A percentile compares a stretch with the other conserved stretches of the same genome.
Evolutionary conservation across 2,113 vertebrate species (phyloP).

Genomic region (Carassius carassius): DNA sequence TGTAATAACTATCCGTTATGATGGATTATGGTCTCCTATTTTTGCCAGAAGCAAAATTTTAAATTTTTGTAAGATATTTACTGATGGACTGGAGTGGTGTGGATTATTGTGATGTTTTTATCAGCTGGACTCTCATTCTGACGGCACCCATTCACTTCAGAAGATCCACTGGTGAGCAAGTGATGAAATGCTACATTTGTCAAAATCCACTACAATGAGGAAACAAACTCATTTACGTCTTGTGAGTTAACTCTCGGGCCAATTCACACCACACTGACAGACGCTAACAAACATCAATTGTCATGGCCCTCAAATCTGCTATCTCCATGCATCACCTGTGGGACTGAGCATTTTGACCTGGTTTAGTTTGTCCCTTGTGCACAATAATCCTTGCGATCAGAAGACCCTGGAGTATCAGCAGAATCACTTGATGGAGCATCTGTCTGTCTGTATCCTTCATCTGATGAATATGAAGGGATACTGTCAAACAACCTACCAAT

Average conservation of each 20-base stretch:
- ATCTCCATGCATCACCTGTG: background rate
- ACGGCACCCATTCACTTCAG: background rate
- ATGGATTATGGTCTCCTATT: too few species aligned
- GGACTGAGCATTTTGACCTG: slow-evolving; percentile 3
- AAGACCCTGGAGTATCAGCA: background rate
- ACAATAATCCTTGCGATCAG: background rate
- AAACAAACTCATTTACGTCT: background rate
- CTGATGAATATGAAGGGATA: background rate
- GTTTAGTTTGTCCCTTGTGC: background rate
- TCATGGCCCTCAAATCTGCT: background rate
- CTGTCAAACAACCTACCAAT: background rate
- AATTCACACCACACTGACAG: too few species aligned
- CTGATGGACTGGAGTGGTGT: background rate
- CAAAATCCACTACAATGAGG: background rate
- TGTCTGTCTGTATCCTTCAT: background rate
- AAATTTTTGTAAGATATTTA: too few species aligned
- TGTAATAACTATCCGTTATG: too few species aligned
- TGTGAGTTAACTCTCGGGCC: too few species aligned
- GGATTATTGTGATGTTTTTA: background rate
- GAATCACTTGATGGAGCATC: background rate
- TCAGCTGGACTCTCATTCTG: background rate
- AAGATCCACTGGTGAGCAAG: too few species aligned
- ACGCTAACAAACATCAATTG: background rate
- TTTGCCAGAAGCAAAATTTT: too few species aligned
- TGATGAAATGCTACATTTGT: background rate